Evolutionary conservation across 2,113 vertebrate genomes (phyloP), one percentile per base, ranked within the genome.

Genomic region (Osmerus mordax): DNA sequence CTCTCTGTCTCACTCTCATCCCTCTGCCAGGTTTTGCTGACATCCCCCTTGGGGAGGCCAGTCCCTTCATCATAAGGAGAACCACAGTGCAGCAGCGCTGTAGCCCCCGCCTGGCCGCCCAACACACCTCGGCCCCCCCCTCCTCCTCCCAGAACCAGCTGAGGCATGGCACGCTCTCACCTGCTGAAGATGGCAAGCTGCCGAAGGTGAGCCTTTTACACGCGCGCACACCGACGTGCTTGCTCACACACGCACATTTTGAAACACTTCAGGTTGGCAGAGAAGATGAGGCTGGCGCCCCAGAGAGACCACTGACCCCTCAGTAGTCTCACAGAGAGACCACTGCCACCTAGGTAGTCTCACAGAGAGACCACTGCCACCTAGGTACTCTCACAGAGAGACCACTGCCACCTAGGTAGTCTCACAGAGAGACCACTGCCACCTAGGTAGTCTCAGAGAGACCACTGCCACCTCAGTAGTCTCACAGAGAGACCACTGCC

Each of bases 21-120:
- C 32, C 32, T 36, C 41, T 23, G 63, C 16, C 65, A 98, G 95
- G 94, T 14, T 95, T 95, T 90, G 91, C 92, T 29, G 93, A 96
- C 73, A 93, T 93, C 72, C 93, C 93, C 0, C 28, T 88, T 0
- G 93, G 89, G 61, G 94, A 94, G 70, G 78, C 76, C 29, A 94
- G 93, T 74, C 93, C 95, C 0, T 95, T 89, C 9, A 83, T 95
- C 81, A 73, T 96, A 14, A 83, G 85, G 2, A 93, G 91, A 84
- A 93, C 93, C 47, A 91, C 90, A 0, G 83, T 86, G 69, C 90
- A 78, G 11, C 91, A 78, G 12, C 91, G 94, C 78, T 91, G 84
- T 69, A 94, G 91, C 73, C 91, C 94, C 47, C 89, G 67, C 3
- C 79, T 93, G 59, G 74, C 87, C 18, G 87, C 86, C 4, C 92